Conservation (phyloP, 2,888 invertebrate genomes). For the Lordiphosa fenestrarum region DNA sequence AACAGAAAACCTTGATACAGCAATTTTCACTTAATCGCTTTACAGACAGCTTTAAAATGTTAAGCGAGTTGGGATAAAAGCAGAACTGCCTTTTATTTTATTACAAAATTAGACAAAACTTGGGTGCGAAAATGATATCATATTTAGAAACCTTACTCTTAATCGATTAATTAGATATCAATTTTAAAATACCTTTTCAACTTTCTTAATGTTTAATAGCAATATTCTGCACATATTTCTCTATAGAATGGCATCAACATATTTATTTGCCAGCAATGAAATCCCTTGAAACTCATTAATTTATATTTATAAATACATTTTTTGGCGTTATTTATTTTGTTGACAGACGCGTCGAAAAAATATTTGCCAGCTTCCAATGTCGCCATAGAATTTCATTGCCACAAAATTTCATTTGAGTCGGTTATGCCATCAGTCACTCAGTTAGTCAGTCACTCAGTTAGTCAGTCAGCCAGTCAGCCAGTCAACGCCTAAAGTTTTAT, state of each 20-base stretch:
- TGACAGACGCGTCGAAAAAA: slow-evolving; percentile 44
- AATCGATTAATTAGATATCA: no score
- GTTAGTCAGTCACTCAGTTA: slow-evolving; percentile 4
- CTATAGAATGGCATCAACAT: not conserved
- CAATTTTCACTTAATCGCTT: no score
- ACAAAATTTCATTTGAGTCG: slow-evolving; percentile 42
- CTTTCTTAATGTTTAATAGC: no score
- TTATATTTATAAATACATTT: slow-evolving; percentile 14
- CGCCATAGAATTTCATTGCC: slow-evolving; percentile 54
- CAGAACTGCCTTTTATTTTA: no score
- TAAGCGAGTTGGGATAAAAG: no score
- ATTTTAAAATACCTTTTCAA: no score
- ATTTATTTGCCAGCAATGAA: not conserved
- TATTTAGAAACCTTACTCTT: no score
- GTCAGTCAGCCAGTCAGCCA: slow-evolving; percentile 16
- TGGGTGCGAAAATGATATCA: no score
- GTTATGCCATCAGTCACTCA: slow-evolving; percentile 17
- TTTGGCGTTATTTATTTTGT: slow-evolving; percentile 30
- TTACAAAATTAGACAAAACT: no score
- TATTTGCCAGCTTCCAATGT: slow-evolving; percentile 38
- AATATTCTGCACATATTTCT: no score
- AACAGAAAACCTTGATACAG: no score
- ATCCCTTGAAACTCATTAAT: slow-evolving; percentile 47
- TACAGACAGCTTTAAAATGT: no score
- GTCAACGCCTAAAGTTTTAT: slow-evolving; percentile 70